Conservation (phyloP, 30 jellyfish, hydroid and myxozoan species). For the Aurelia sp. region DNA sequence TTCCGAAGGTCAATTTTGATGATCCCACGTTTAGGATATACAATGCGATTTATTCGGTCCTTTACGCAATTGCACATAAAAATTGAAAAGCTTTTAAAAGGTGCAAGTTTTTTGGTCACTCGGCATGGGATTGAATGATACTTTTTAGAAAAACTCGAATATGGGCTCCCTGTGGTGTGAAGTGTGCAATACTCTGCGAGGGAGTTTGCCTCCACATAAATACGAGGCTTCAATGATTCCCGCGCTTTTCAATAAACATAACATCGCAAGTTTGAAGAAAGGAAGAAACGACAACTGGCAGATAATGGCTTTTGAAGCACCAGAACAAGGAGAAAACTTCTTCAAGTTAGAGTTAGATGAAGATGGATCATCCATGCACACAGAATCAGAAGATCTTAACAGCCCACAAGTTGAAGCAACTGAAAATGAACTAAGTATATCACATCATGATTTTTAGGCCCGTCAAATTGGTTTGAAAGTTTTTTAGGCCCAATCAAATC, state of each 20-base stretch:
- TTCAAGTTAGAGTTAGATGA: conserved; percentile 61
- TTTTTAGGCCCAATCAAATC: no score
- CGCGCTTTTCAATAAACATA: conserved; percentile 5
- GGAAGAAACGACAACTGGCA: background rate
- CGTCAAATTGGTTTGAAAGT: no score
- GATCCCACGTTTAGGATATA: no score
- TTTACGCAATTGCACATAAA: no score
- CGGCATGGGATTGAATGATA: no score
- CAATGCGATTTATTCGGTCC: no score
- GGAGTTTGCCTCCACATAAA: background rate
- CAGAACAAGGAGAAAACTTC: conserved; percentile 28
- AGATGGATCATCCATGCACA: conserved; percentile 50
- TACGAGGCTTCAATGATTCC: background rate
- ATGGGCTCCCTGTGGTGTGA: no score
- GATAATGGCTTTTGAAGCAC: conserved; percentile 32
- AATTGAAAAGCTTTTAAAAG: no score
- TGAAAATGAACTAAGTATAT: conserved; percentile 65
- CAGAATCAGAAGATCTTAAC: conserved; percentile 65
- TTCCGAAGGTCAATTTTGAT: no score
- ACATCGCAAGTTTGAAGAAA: background rate
- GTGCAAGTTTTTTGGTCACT: no score
- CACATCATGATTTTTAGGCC: no score
- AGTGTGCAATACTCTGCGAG: background rate
- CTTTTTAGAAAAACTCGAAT: no score
- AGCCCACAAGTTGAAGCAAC: conserved; percentile 72